phyloP scores from a whole-genome alignment of 2,797 vertebrate species.

The Peromyscus aztecus region DNA sequence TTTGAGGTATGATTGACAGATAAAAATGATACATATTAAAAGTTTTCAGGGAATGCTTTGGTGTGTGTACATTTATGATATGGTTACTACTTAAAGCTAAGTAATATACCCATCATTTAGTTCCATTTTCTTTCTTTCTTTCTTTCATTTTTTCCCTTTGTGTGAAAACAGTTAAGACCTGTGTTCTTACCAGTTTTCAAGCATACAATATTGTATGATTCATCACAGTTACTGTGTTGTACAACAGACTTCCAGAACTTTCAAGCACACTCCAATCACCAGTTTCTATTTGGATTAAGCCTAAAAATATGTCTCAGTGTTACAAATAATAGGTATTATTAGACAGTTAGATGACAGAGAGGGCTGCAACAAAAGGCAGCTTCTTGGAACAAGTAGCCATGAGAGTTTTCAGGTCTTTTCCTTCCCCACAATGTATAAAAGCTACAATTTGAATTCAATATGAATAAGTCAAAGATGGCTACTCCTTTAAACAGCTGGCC shows the following conservation, averaged over 20 bases:
- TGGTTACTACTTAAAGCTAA: not conserved
- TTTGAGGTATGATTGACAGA: not conserved
- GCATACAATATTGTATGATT: not conserved
- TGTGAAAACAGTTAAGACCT: not conserved
- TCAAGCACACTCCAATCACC: not conserved
- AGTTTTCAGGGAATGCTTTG: not conserved
- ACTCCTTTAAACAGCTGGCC: not conserved
- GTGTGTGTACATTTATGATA: not conserved
- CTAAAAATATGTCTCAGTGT: not conserved
- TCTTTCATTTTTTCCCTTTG: not conserved
- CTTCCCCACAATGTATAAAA: not conserved
- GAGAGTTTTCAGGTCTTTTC: not conserved
- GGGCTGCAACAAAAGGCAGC: not conserved
- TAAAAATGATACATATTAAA: not conserved
- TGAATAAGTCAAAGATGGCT: not conserved
- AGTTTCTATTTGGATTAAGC: not conserved
- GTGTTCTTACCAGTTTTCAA: not conserved
- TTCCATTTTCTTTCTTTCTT: not conserved
- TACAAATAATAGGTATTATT: not conserved
- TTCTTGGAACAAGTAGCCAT: not conserved
- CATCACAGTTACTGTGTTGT: not conserved
- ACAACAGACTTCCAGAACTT: not conserved
- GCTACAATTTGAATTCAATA: not conserved
- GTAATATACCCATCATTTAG: not conserved
- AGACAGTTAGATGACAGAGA: not conserved